phyloP scores from a whole-genome alignment of 2,888 invertebrate genomes.

The Orthonevra nobilis region DNA sequence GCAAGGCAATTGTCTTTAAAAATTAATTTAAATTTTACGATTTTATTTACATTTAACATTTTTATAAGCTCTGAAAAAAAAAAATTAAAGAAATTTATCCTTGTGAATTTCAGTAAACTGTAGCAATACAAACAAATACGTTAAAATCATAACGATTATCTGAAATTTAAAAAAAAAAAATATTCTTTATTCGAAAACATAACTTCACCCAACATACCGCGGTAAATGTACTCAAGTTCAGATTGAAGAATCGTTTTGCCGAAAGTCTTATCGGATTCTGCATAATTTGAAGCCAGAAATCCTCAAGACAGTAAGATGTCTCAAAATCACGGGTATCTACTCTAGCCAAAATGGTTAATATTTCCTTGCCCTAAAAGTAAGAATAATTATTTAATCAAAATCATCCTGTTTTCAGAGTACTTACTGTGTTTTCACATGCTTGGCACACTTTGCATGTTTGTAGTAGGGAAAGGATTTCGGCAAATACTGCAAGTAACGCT shows the following conservation, averaged over 20 bases:
- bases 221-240: slow-evolving; percentile 29
- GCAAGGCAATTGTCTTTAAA: no score
- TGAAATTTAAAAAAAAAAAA: slow-evolving; percentile 2
- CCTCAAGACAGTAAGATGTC: slow-evolving; percentile 11
- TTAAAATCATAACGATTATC: slow-evolving; percentile 28
- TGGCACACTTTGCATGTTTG: slow-evolving; percentile 19
- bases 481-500: not conserved
- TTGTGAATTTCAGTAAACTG: slow-evolving; percentile 20
- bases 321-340: not conserved
- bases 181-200: not conserved
- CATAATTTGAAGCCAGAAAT: slow-evolving; percentile 45
- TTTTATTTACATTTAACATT: no score
- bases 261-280: slow-evolving; percentile 34
- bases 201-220: not conserved
- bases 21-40: no score
- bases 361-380: slow-evolving; percentile 14
- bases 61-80: no score
- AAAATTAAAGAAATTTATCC: no score
- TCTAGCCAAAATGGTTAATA: slow-evolving; percentile 5
- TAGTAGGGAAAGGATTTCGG: slow-evolving; percentile 5
- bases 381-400: not conserved
- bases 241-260: slow-evolving; percentile 25
- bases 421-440: slow-evolving; percentile 37
- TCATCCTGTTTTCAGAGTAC: not conserved
- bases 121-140: slow-evolving; percentile 34